A percentile compares a stretch with the other conserved stretches of the same genome.
phyloP scores from a whole-genome alignment of 1,140 invertebrate species.

The Drosophila sechellia region DNA sequence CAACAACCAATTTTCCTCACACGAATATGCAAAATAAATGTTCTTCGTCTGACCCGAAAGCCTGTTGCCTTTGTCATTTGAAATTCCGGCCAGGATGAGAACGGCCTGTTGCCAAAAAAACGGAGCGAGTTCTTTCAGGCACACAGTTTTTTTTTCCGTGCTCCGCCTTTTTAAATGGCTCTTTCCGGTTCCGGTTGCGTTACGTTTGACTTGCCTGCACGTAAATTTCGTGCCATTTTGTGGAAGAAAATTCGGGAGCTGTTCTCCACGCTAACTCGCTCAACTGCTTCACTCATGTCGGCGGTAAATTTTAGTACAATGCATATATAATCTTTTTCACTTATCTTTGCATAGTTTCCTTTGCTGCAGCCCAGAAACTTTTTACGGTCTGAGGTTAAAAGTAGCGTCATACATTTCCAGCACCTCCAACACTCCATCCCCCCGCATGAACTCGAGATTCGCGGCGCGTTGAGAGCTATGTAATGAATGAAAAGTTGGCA shows the following conservation, averaged over 20 bases:
- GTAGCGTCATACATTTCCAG: slow-evolving; percentile 67
- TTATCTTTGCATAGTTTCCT: slow-evolving; percentile 78
- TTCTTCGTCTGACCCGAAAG: slow-evolving; percentile 42
- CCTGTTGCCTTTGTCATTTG: slow-evolving; percentile 31
- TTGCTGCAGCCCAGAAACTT: slow-evolving; percentile 54
- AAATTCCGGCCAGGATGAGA: slow-evolving; percentile 19
- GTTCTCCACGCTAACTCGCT: slow-evolving; percentile 3
- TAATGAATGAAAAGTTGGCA: slow-evolving; percentile 64
- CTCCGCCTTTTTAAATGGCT: slow-evolving; percentile 69
- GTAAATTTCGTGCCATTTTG: slow-evolving; percentile 68
- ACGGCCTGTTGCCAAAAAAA: slow-evolving; percentile 53
- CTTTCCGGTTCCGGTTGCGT: slow-evolving; percentile 71
- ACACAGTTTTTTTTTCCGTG: slow-evolving; percentile 12
- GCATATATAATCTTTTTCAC: slow-evolving; percentile 82
- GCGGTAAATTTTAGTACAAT: slow-evolving; percentile 79
- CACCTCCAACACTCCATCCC: neutral
- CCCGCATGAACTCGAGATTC: slow-evolving; percentile 21
- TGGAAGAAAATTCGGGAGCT: slow-evolving; percentile 28
- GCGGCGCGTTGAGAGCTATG: slow-evolving; percentile 43
- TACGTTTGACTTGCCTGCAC: slow-evolving; percentile 75
- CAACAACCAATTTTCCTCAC: slow-evolving; percentile 45
- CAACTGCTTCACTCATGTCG: slow-evolving; percentile 57
- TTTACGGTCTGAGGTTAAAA: slow-evolving; percentile 75
- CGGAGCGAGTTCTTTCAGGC: slow-evolving; percentile 27
- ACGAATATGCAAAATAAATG: slow-evolving; percentile 52